Conservation (phyloP, 2,888 invertebrate genomes). For the Ectropis crepuscularia region DNA sequence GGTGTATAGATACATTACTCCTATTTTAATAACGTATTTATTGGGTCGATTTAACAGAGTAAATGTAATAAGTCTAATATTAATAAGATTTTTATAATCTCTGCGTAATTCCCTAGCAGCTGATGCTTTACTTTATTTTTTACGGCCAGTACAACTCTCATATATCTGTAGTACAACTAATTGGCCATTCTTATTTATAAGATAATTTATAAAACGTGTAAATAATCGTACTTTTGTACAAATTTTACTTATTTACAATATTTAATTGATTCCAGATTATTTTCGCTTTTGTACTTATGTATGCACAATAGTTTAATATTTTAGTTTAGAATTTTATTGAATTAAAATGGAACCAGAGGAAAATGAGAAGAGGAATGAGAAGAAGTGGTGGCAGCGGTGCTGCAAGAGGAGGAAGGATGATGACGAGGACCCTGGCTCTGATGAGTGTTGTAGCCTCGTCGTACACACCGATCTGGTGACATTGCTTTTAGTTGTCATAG, state of each 20-base stretch:
- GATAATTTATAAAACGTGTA: conserved; percentile 15
- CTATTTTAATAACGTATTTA: not conserved
- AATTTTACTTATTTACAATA: conserved; percentile 15
- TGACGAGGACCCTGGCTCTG: too few species aligned
- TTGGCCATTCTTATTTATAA: conserved; percentile 24
- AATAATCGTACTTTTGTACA: conserved; percentile 4
- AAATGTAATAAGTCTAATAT: not conserved
- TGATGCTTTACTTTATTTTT: conserved; percentile 4
- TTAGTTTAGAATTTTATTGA: not conserved
- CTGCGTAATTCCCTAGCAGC: conserved; percentile 4
- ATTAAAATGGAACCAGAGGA: not conserved
- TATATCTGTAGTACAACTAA: conserved; percentile 23
- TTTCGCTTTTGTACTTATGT: not conserved
- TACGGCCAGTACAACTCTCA: conserved; percentile 6
- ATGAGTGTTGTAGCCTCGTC: not conserved
- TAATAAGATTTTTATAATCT: not conserved
- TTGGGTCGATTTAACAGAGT: not conserved
- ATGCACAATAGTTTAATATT: not conserved
- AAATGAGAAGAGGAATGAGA: too few species aligned
- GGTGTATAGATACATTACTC: too few species aligned
- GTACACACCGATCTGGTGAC: not conserved
- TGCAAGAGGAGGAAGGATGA: too few species aligned
- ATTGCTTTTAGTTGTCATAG: not conserved
- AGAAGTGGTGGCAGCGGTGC: too few species aligned
- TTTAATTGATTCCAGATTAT: not conserved